Base-by-base conservation (phyloP, 1,140 invertebrate species). In the Tetraneura akinire region DNA sequence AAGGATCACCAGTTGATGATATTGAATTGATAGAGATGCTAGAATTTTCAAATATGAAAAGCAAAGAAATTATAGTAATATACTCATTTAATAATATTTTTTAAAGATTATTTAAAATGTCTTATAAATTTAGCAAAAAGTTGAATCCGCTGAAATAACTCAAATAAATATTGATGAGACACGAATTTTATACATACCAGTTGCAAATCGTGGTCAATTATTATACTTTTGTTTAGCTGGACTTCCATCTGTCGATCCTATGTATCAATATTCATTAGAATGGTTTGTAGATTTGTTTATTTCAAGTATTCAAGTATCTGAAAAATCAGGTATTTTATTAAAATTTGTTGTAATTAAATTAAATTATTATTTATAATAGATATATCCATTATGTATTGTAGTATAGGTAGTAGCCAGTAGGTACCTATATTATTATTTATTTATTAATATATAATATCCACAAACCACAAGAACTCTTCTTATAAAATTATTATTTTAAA, bases 1-100 rank as follows among this genome's bases (percentile, higher is more conserved):
- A 95, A 84, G 95, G 96, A 3, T 98, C 98, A 85, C 97, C 98
- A 80, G 87, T 98, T 29, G 96, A 98, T 85, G 96, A 98, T 86
- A 96, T 98, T 87, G 96, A 93, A 0, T 96, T 96, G 18, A 96
- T 97, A 81, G 92, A 94, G 84, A 95, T 97, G 82, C 88, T 98
- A 29, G 95, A 95, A 0, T 95, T 94, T 0, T 97, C 96, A 66
- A 97, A 97, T 87, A 87, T 88, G 6, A 29, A 57, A 26, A 78
- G 42, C 23, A 10, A 78, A n/a, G 57, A 32, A 60, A 18, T 47
- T 18, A 55, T 51, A n/a, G 51, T 42, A 73, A 18, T 14, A 45
- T 18, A n/a, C 21, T 29, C 5, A 4, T 3, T 57, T 18, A n/a
- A 4, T 23, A 23, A 37, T 37, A 37, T 37, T 4, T 37, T 37